Base-by-base conservation (phyloP, 2,797 vertebrate species). In the Trachurus trachurus region DNA sequence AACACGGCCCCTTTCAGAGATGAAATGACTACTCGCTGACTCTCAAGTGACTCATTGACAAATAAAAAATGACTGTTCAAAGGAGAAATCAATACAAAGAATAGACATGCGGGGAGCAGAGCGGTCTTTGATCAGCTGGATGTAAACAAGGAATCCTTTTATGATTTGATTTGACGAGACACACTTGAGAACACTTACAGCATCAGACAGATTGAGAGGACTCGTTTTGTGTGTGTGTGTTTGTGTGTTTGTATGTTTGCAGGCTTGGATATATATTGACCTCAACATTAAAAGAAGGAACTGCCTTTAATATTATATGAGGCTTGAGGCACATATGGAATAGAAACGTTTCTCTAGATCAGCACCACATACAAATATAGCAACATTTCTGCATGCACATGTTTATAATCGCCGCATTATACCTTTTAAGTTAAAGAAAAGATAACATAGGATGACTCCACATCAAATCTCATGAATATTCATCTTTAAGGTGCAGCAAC, bases 141-240 rank as follows among this genome's bases (percentile, higher is more conserved):
- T 68, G 57, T 50, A 70, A 80, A 74, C 50, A 64, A 71, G 45
- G 22, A 62, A 29, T 59, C n/a, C 40, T 52, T 75, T 65, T 39
- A 61, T 67, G 52, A 40, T 56, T 65, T 57, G 12, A 62, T 44
- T 71, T 54, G 58, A 64, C 26, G 19, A 49, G 57, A 76, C 53
- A n/a, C 53, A 60, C 53, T 59, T 7, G 59, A 64, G 59, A 53
- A 39, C 45, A 53, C 53, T 44, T 50, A 11, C 21, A 66, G 53
- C 61, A 66, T 66, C 50, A 52, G 62, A 66, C 44, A 11, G 62
- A 66, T 29, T 57, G 22, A 57, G 10, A 26, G 22, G 50, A 58
- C 39, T 59, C 21, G 12, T 40, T 58, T 21, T 37, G 70, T 39
- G 15, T 47, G 67, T 60, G 15, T 9, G 21, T 26, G 13, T 65